Conservation (phyloP, 1,140 invertebrate species). For the Euura saliciscinereae region DNA sequence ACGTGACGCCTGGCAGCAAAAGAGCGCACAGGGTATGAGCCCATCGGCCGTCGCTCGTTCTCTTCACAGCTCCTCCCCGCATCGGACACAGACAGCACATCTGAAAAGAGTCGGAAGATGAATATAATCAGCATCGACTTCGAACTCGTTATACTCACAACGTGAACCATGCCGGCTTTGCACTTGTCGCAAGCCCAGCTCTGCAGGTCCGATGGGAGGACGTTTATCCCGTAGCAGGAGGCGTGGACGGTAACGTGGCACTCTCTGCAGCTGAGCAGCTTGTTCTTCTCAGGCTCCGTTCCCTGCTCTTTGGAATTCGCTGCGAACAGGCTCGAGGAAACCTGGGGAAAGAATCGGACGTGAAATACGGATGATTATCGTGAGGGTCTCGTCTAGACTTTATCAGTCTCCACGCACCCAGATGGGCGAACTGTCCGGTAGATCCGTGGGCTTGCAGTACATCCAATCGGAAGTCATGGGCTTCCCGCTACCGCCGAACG, state of each 20-base stretch:
- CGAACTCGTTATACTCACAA: slow-evolving; percentile 34
- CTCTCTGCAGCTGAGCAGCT: slow-evolving; percentile 53
- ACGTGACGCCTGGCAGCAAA: slow-evolving; percentile 55
- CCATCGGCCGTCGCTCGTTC: slow-evolving; percentile 64
- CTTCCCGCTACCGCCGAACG: slow-evolving; percentile 41
- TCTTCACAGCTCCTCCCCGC: slow-evolving; percentile 68
- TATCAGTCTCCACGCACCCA: slow-evolving; percentile 41
- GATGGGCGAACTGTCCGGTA: slow-evolving; percentile 55
- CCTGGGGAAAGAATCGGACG: slow-evolving; percentile 30
- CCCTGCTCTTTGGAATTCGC: slow-evolving; percentile 53
- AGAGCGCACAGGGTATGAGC: slow-evolving; percentile 64
- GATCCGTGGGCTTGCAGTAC: slow-evolving; percentile 43
- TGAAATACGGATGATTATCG: slow-evolving; percentile 19
- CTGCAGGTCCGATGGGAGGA: slow-evolving; percentile 44
- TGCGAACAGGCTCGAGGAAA: slow-evolving; percentile 50
- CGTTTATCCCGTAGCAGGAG: slow-evolving; percentile 58
- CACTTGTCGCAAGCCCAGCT: slow-evolving; percentile 63
- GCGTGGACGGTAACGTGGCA: slow-evolving; percentile 60
- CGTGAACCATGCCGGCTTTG: slow-evolving; percentile 47
- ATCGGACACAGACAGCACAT: slow-evolving; percentile 64
- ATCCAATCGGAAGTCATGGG: slow-evolving; percentile 55
- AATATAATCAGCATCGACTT: background rate
- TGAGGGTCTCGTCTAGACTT: slow-evolving; percentile 4
- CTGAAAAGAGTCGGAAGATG: slow-evolving; percentile 29
- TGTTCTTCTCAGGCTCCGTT: slow-evolving; percentile 51